Evolutionary conservation across 1,140 invertebrate genomes (phyloP), one percentile per base, ranked within the genome.

Genomic region (Lethocerus indicus): DNA sequence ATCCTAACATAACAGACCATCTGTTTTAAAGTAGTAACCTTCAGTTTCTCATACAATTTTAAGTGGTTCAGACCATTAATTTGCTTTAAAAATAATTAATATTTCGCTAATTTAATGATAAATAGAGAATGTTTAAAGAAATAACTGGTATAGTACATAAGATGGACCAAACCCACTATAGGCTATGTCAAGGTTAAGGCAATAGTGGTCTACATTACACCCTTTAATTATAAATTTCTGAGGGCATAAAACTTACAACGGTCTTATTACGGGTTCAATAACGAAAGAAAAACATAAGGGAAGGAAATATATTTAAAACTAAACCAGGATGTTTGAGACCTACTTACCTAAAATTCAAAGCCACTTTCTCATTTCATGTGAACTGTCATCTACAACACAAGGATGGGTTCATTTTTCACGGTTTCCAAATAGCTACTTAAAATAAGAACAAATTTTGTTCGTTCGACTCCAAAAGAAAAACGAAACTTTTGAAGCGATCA

Each of bases 281-380:
- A 26, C 16, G 4, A 44, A 21, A 21, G 3, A 21, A 44, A 4
- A 21, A 26, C 20, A 44, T 44, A 26, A 23, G 25, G n/a, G n/a
- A n/a, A 43, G 24, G n/a, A 25, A 25, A 43, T 27, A 26, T 26
- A 43, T 26, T 13, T 25, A 18, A 27, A 9, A 14, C 24, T 26
- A 43, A 14, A 50, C 54, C 47, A 54, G 48, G 52, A 54, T 53
- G 45, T 49, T 39, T 46, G 28, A 53, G 53, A 54, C 53, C 53
- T 55, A 57, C 53, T 57, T 53, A 55, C 56, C 53, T 53, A 53
- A 55, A 57, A 53, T 28, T 57, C 29, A 54, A 39, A 49, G 46
- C 46, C 51, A 53, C 56, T 55, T 55, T 57, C 54, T 55, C 56
- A 57, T 53, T 55, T 48, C 47, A 41, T 52, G 20, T 12, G 47